phyloP scores from a whole-genome alignment of 2,888 invertebrate genomes.

The Brachyopa scutellaris region DNA sequence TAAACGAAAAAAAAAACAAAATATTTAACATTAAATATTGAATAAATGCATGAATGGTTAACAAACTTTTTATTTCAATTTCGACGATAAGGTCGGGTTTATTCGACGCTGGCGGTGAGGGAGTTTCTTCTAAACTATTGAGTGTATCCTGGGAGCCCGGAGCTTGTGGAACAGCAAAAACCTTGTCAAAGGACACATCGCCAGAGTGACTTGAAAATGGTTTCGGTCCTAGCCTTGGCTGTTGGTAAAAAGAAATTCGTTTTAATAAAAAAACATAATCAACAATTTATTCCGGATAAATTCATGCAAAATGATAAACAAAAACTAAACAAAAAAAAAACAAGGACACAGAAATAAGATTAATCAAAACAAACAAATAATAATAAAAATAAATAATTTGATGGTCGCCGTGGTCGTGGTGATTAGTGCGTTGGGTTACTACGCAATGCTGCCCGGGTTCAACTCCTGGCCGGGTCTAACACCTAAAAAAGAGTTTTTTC shows the following conservation, averaged over 20 bases:
- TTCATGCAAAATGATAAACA: conserved; percentile 29
- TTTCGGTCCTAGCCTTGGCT: conserved; percentile 93
- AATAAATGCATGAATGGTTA: neutral
- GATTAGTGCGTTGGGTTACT: too few relatives aligned
- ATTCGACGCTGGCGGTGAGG: conserved; percentile 62
- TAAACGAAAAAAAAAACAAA: conserved; percentile 54
- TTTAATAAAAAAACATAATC: neutral
- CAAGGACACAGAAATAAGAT: neutral
- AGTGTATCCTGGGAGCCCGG: conserved; percentile 83
- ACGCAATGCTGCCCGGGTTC: too few relatives aligned
- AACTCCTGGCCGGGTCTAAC: too few relatives aligned
- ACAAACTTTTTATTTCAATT: conserved; percentile 83
- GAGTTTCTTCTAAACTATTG: conserved; percentile 38
- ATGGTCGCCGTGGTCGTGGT: too few relatives aligned
- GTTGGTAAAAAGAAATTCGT: conserved; percentile 75
- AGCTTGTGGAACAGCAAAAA: conserved; percentile 90
- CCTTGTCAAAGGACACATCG: conserved; percentile 90
- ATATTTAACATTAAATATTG: neutral
- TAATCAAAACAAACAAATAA: neutral
- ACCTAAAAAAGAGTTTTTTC: too few relatives aligned
- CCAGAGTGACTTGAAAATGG: conserved; percentile 91
- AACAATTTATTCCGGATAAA: neutral
- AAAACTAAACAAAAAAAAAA: neutral
- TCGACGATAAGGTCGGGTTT: conserved; percentile 81
- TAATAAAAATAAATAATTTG: neutral